These are phyloP conservation scores for Syncerus caffer DNA, from an alignment of 2,797 vertebrate species.

Conservation along the genomic window DNA sequence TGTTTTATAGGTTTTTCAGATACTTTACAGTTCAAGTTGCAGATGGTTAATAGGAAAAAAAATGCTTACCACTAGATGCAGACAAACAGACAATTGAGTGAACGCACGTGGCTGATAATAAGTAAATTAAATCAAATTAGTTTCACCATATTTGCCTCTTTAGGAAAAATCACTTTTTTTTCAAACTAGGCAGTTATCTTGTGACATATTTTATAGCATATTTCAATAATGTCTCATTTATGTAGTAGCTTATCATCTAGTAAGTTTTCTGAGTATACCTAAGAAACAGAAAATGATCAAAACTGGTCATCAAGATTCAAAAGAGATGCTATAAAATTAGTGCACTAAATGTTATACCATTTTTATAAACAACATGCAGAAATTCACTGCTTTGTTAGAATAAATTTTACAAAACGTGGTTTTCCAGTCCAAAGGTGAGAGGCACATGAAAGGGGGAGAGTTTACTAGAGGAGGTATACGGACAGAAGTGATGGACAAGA, in stretches of 20 bases:
- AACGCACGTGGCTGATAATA: not conserved
- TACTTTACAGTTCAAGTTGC: not conserved
- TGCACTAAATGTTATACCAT: not conserved
- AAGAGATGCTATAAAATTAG: not conserved
- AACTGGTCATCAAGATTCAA: not conserved
- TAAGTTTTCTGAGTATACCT: not conserved
- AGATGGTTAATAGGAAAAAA: not conserved
- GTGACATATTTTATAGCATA: not conserved
- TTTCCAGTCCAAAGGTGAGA: not conserved
- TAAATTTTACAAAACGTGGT: not conserved
- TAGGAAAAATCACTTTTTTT: slow-evolving; percentile 9
- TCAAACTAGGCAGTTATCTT: not conserved
- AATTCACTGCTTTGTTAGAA: not conserved
- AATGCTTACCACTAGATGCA: not conserved
- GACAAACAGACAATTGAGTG: not conserved
- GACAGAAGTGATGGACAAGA: not conserved
- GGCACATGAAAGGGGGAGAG: not conserved
- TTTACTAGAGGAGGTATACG: not conserved
- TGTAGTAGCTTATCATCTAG: not conserved
- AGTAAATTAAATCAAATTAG: slow-evolving; percentile 13
- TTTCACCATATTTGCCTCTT: not conserved
- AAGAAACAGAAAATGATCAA: not conserved
- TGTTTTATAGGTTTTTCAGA: not conserved
- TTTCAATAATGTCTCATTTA: not conserved
- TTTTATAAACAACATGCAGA: not conserved